Base-by-base conservation (phyloP, 2,797 vertebrate species). In the Manis crassicaudata region DNA sequence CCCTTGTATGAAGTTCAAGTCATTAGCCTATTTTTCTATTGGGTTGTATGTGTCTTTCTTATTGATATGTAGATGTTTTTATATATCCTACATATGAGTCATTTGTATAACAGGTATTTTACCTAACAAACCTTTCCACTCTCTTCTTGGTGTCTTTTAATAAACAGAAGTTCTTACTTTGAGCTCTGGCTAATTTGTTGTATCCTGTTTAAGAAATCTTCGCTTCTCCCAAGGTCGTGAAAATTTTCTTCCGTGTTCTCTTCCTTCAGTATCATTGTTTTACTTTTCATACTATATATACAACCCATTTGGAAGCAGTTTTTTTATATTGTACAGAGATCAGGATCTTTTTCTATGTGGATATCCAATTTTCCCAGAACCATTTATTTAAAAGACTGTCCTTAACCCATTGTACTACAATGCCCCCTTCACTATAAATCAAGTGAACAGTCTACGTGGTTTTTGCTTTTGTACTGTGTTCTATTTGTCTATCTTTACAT, bases 71-170 rank as follows among this genome's bases (percentile, higher is more conserved):
- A 43, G 14, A 52, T 21, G 27, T 43, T 77, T 67, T 52, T 77
- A 35, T 16, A 50, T 40, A 85, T 68, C 80, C 56, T 80, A 12
- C 0, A 46, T 32, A 52, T 75, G 62, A 56, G 18, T 81, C 25
- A 85, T 68, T 92, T 58, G 23, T 52, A 32, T 94, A 95, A 92
- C 75, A 75, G 27, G n/a, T 43, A 87, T 62, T 67, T 88, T 54
- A 65, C 6, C 9, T 35, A 56, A 4, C 52, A 92, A 80, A 3
- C 3, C 20, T 75, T 84, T 83, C 68, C 25, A 62, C 25, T 62
- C 43, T 84, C 6, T 56, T 89, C 52, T 27, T 60, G 23, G 6
- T 25, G 13, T 58, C 73, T 80, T 75, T 79, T 52, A 68, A 67
- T 60, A 21, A 80, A 60, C 65, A 81, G 27, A 84, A 58, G 8